phyloP scores from a whole-genome alignment of 2,797 vertebrate genomes.

The Onychomys torridus region DNA sequence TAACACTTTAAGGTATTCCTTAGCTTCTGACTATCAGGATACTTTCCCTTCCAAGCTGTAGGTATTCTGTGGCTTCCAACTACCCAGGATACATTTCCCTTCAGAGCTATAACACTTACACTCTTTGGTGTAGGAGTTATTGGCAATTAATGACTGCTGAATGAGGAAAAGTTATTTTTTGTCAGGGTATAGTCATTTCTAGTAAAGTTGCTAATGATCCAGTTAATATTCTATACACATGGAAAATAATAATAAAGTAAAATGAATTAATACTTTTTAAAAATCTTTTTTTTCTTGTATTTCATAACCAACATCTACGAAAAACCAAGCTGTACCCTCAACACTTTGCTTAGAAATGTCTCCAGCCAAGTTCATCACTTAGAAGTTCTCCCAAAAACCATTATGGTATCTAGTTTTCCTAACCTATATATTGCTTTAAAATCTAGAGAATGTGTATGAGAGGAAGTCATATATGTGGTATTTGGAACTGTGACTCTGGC shows the following conservation, averaged over 20 bases:
- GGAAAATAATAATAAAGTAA: background rate
- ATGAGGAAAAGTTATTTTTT: background rate
- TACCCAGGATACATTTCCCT: background rate
- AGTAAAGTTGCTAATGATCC: background rate
- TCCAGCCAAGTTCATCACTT: constrained; percentile 17
- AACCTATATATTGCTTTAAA: background rate
- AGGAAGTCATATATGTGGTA: too few relatives aligned
- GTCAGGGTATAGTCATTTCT: background rate
- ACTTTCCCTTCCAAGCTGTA: background rate
- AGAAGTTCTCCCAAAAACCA: background rate
- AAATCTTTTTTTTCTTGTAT: background rate
- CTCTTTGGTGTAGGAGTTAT: background rate
- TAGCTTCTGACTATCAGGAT: too few relatives aligned
- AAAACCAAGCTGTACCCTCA: background rate
- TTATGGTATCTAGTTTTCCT: background rate
- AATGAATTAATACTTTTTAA: background rate
- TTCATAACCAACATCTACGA: background rate
- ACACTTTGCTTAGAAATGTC: constrained; percentile 22
- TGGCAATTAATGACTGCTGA: background rate
- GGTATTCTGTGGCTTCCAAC: too few relatives aligned
- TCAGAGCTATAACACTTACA: background rate
- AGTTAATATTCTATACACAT: background rate
- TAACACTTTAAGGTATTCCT: background rate
- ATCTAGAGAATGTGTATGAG: background rate
- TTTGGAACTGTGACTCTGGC: background rate